Base-by-base conservation (phyloP, 2,797 vertebrate species). In the Enteromius afrohamiltoni region DNA sequence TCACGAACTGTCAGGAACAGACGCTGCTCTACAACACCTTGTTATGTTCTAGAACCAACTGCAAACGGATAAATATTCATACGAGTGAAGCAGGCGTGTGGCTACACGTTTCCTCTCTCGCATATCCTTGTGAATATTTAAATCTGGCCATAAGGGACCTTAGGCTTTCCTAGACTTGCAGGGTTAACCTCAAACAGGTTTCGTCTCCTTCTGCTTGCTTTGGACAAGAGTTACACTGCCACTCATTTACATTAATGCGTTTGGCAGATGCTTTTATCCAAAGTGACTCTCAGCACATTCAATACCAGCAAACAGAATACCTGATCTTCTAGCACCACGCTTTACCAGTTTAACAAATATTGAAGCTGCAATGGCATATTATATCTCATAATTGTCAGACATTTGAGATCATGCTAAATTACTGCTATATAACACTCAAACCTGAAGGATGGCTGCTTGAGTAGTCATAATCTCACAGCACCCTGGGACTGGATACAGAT, bases 111-210 rank as follows among this genome's bases (percentile, higher is more conserved):
- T 83, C 76, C 13, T 77, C 71, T 73, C 82, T 84, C 83, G 49
- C 83, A 86, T 87, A 87, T 81, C 67, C 73, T 85, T 70, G 73
- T 89, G 89, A 88, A 85, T 85, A 87, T 87, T 86, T 83, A 87
- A 78, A 69, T 85, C 62, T 23, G 62, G 76, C 81, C 85, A 81
- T 74, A 69, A 58, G 85, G 79, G 83, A 86, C 69, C 34, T 16
- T 81, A 74, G 75, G 78, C 45, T 85, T 83, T 83, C 68, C 77
- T 74, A 68, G 58, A 71, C 76, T 26, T 53, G 47, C 60, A 47
- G 79, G 80, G 77, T 80, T 79, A 86, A 64, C 69, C 69, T 82
- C 42, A 74, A 69, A 42, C 26, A 74, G 31, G 76, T 68, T 65
- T 83, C 64, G 75, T 80, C 55, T 65, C 62, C 49, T 76, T 77